Evolutionary conservation across 2,113 vertebrate species (phyloP).

Genomic region (Cettia cetti): DNA sequence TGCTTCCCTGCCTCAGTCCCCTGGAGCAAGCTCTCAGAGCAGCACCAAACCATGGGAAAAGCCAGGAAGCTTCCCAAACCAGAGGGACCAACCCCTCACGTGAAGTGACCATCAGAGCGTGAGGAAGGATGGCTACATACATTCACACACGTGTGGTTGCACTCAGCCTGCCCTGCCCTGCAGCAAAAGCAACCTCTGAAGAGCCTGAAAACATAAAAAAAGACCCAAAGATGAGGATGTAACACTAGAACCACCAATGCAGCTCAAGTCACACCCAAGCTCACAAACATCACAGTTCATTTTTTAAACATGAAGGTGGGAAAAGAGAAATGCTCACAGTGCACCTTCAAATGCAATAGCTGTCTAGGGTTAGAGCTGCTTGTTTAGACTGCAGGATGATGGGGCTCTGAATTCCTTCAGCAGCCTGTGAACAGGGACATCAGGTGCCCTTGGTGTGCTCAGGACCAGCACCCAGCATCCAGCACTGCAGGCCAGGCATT

Average conservation of each 20-base stretch:
- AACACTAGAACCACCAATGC: background rate
- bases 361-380: background rate
- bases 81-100: background rate
- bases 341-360: background rate
- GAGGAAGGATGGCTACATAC: background rate
- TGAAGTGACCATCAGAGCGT: fast-evolving
- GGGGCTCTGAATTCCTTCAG: background rate
- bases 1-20: background rate
- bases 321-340: background rate
- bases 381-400: background rate
- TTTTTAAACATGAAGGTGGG: background rate
- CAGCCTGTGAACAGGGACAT: fast-evolving
- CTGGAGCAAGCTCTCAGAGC: background rate
- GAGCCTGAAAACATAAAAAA: background rate
- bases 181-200: background rate
- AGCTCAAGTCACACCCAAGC: background rate
- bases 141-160: fast-evolving
- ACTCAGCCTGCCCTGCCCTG: background rate
- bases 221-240: background rate
- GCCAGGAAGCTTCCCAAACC: background rate
- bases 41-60: background rate
- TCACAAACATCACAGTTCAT: too few relatives aligned
- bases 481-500: fast-evolving
- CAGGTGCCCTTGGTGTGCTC: background rate
- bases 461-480: background rate